These are phyloP conservation scores for Nyctereutes procyonoides DNA, from an alignment of 2,113 vertebrate genomes.

Conservation along the genomic window DNA sequence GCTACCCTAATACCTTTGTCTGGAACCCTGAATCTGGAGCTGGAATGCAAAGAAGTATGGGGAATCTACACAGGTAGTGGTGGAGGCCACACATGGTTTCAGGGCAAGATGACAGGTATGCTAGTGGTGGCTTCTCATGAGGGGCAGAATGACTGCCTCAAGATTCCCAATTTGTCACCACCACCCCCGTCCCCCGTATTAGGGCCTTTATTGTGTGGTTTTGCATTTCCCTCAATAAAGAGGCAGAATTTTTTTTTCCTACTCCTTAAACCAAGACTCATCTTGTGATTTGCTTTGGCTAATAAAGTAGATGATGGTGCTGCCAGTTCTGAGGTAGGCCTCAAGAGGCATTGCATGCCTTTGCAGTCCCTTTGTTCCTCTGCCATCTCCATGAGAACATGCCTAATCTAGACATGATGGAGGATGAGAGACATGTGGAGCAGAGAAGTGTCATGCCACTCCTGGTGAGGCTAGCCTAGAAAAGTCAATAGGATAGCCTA, in stretches of 20 bases:
- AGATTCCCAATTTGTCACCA: neutral
- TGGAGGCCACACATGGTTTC: neutral
- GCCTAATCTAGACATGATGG: neutral
- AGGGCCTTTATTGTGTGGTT: neutral
- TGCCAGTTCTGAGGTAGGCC: neutral
- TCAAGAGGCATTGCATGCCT: neutral
- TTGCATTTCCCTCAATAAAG: neutral
- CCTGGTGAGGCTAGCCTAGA: neutral
- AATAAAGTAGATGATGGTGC: neutral
- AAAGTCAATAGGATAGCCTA: neutral
- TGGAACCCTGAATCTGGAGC: neutral
- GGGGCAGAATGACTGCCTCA: neutral
- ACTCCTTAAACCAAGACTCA: neutral
- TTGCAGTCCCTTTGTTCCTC: neutral
- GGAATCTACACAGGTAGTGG: neutral
- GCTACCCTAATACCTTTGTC: neutral
- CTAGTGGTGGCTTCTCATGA: neutral
- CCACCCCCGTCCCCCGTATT: fast-evolving
- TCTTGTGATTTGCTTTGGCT: slow-evolving; percentile 4
- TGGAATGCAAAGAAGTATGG: neutral
- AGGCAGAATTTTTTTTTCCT: neutral
- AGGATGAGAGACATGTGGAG: neutral
- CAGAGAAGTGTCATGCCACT: neutral
- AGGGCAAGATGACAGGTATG: neutral
- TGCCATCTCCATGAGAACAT: neutral